Percentiles rank a stretch among this genome's conserved stretches.
Evolutionary conservation across 2,113 vertebrate genomes (phyloP).

Genomic region (Pterocles orientalis): DNA sequence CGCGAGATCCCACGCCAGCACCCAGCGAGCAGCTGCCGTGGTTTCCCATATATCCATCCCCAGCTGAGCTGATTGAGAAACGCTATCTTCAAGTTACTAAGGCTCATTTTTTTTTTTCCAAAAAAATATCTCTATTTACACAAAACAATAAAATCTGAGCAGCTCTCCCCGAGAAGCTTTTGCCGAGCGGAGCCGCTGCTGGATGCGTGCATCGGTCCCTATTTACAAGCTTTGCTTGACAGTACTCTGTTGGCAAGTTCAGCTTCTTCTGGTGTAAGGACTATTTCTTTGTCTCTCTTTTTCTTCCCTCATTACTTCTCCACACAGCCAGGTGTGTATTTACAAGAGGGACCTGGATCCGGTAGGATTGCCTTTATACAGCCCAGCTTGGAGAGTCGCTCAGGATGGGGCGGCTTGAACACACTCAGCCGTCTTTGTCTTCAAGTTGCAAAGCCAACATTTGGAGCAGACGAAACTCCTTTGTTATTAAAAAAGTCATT

Average conservation of each 20-base stretch:
- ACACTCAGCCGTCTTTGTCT: not conserved
- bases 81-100: constrained; percentile 33
- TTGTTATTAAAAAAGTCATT: not conserved
- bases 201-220: not conserved
- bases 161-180: not conserved
- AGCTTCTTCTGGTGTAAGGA: not conserved
- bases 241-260: not conserved
- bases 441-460: not conserved
- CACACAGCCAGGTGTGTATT: not conserved
- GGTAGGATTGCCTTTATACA: not conserved
- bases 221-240: not conserved
- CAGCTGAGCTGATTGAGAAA: constrained; percentile 47
- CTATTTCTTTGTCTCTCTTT: not conserved
- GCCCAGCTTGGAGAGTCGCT: not conserved
- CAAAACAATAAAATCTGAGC: constrained; percentile 42
- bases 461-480: not conserved
- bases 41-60: not conserved
- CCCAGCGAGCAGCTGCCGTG: rapidly evolving
- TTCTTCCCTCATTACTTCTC: not conserved
- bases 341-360: not conserved
- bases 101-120: not conserved
- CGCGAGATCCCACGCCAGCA: rapidly evolving
- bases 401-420: not conserved
- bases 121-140: constrained; percentile 60
- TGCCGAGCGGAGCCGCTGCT: not conserved